Conservation (phyloP, 2,888 invertebrate genomes). For the Ceramica pisi region DNA sequence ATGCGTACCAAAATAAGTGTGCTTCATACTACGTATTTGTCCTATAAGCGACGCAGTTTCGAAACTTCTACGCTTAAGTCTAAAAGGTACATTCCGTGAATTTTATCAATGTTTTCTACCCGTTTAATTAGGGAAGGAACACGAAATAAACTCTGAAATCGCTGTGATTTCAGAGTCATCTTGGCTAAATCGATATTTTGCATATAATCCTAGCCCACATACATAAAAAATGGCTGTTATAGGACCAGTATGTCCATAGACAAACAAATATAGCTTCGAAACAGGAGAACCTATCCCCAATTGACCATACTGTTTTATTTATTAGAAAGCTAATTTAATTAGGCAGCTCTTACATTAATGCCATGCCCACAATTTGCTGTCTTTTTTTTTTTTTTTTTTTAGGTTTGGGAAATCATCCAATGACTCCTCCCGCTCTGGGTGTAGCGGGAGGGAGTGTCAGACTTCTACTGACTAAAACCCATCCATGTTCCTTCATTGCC, state of each 20-base stretch:
- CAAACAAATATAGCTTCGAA: not conserved
- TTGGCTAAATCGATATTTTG: not conserved
- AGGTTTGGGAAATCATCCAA: too few relatives aligned
- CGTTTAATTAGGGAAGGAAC: too few relatives aligned
- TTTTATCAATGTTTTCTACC: too few relatives aligned
- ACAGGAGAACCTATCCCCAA: too few relatives aligned
- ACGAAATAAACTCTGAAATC: not conserved
- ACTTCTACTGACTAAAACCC: too few relatives aligned
- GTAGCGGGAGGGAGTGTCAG: too few relatives aligned
- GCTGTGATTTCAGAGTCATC: too few relatives aligned
- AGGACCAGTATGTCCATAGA: not conserved
- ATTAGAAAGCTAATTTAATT: not conserved
- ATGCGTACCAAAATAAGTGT: conserved; percentile 46
- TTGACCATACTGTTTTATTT: not conserved
- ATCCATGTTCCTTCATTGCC: too few relatives aligned
- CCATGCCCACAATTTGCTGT: not conserved
- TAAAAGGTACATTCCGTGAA: not conserved
- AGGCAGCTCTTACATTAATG: not conserved
- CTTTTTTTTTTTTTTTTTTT: too few relatives aligned
- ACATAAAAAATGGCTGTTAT: not conserved
- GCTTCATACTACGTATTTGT: conserved; percentile 35
- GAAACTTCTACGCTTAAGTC: not conserved
- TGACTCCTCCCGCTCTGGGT: too few relatives aligned
- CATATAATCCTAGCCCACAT: not conserved
- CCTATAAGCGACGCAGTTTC: conserved; percentile 19